Evolutionary conservation across 2,888 invertebrate species (phyloP).

Genomic region (Chaetogeoica ovagalla): DNA sequence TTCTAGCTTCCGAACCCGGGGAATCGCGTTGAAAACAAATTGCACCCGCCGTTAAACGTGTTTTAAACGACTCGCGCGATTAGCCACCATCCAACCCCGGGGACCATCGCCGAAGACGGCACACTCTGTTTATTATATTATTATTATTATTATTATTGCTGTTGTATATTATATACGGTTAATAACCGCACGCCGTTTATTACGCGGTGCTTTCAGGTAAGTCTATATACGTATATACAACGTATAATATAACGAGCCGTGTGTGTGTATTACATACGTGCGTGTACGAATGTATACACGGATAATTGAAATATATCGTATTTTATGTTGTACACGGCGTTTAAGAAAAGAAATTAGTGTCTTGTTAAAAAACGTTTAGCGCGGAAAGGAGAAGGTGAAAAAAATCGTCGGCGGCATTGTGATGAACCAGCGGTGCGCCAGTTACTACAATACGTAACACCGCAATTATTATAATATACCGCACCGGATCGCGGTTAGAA

Average conservation of each 20-base stretch:
- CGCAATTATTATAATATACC: too few relatives aligned
- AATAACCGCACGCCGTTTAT: slow-evolving; percentile 1
- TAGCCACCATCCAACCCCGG: too few relatives aligned
- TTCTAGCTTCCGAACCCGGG: slow-evolving; percentile 12
- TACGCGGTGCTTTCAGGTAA: slow-evolving; percentile 15
- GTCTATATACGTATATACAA: too few relatives aligned
- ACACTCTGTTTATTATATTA: too few relatives aligned
- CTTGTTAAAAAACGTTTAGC: slow-evolving; percentile 51
- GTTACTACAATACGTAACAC: too few relatives aligned
- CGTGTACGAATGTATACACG: too few relatives aligned
- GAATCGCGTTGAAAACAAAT: slow-evolving; percentile 11
- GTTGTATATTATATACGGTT: not conserved
- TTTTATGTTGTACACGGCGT: not conserved
- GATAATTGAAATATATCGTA: slow-evolving; percentile 26
- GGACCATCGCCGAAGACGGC: not conserved
- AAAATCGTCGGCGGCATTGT: not conserved
- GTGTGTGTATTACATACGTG: not conserved
- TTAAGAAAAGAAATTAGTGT: slow-evolving; percentile 7
- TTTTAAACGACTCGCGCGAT: slow-evolving; percentile 9
- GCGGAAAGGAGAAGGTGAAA: not conserved
- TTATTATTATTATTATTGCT: too few relatives aligned
- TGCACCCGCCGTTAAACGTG: slow-evolving; percentile 21
- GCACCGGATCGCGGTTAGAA: too few relatives aligned
- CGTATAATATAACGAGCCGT: slow-evolving; percentile 17
- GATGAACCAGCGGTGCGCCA: too few relatives aligned